A percentile compares a stretch with the other conserved stretches of the same genome.
Conservation (phyloP, 2,888 invertebrate genomes). For the Trichogramma dendrolimi region DNA sequence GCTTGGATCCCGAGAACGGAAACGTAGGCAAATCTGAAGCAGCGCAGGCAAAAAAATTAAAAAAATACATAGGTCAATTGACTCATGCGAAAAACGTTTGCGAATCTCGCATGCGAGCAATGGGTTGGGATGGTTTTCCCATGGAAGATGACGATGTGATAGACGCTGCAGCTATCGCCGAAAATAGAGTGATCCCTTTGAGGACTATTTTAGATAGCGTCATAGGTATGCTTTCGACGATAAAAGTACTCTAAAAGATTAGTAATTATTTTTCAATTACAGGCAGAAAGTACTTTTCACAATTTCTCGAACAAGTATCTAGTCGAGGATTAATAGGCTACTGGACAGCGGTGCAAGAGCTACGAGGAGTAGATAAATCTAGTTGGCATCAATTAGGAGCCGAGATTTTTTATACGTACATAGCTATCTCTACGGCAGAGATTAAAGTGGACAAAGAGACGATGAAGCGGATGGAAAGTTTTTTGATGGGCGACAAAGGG, state of each 20-base stretch:
- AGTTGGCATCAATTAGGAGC: constrained; percentile 82
- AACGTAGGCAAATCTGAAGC: constrained; percentile 71
- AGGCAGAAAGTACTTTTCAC: constrained; percentile 75
- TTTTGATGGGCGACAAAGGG: constrained; percentile 80
- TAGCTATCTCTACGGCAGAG: constrained; percentile 74
- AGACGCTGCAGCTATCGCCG: constrained; percentile 38
- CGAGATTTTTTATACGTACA: constrained; percentile 88
- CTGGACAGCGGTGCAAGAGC: constrained; percentile 81
- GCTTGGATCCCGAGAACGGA: constrained; percentile 63
- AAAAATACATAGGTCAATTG: constrained; percentile 78
- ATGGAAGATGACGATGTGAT: constrained; percentile 45
- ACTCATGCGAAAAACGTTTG: constrained; percentile 77
- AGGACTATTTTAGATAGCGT: constrained; percentile 73
- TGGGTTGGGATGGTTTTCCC: constrained; percentile 70
- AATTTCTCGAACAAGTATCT: constrained; percentile 77
- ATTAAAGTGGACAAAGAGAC: constrained; percentile 78
- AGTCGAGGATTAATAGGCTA: constrained; percentile 81
- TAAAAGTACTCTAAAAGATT: no score
- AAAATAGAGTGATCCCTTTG: constrained; percentile 59
- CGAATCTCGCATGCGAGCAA: constrained; percentile 68
- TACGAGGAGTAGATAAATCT: constrained; percentile 70
- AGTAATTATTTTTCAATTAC: not conserved
- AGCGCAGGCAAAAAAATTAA: constrained; percentile 74
- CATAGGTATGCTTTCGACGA: constrained; percentile 41
- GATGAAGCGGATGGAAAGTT: constrained; percentile 81